A percentile compares a stretch with the other conserved stretches of the same genome.
Evolutionary conservation across 1,140 invertebrate species (phyloP).

Genomic region (Triops longicaudatus): DNA sequence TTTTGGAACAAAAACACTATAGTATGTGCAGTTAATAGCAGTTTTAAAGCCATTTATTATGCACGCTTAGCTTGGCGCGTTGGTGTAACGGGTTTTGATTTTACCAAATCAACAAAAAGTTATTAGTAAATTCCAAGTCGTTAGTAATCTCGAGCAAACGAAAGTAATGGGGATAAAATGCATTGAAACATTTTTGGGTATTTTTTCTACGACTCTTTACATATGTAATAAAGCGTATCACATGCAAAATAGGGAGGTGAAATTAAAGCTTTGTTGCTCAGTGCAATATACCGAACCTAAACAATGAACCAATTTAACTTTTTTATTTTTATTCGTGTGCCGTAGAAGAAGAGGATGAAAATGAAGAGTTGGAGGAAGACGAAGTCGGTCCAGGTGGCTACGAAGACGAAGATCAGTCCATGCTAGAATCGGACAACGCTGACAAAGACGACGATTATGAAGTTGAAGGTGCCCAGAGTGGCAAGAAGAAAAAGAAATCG

Average conservation of each 20-base stretch:
- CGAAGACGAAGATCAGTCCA: conserved; percentile 34
- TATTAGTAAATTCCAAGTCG: not conserved
- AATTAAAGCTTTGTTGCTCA: too few relatives aligned
- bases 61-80: conserved; percentile 4
- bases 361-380: conserved; percentile 32
- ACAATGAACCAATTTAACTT: not conserved
- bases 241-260: too few relatives aligned
- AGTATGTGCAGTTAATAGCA: not conserved
- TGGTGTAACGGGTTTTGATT: not conserved
- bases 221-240: too few relatives aligned
- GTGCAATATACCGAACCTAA: not conserved
- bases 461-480: conserved; percentile 25
- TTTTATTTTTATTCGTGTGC: not conserved
- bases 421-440: conserved; percentile 23
- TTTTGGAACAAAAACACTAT: not conserved
- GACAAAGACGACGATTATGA: conserved; percentile 31
- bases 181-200: too few relatives aligned
- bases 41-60: not conserved
- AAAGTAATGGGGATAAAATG: too few relatives aligned
- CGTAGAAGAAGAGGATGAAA: conserved; percentile 32
- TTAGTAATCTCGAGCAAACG: too few relatives aligned
- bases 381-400: conserved; percentile 33
- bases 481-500: conserved; percentile 67
- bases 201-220: too few relatives aligned
- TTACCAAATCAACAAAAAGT: too few relatives aligned